Percentiles rank a stretch among this genome's conserved stretches.
Conservation (phyloP, 2,888 invertebrate genomes). For the Aphrophora alni region DNA sequence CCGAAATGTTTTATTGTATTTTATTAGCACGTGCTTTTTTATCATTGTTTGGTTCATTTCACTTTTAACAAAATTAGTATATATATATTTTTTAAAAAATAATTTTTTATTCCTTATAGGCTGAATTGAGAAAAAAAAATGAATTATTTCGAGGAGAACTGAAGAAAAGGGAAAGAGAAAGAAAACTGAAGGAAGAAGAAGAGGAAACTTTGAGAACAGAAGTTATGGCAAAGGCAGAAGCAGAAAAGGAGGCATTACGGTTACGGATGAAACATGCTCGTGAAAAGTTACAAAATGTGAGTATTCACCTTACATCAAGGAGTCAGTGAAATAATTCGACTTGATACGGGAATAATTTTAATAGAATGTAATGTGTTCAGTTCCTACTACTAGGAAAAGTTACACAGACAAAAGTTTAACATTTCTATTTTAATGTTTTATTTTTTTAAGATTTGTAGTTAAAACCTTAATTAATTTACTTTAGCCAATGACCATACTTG, state of each 20-base stretch:
- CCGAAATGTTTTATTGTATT: too few relatives aligned
- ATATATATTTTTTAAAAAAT: too few relatives aligned
- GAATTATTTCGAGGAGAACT: constrained; percentile 23
- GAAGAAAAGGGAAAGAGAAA: constrained; percentile 9
- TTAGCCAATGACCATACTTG: too few relatives aligned
- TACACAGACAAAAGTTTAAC: too few relatives aligned
- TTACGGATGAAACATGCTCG: background rate
- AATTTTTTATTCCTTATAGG: background rate
- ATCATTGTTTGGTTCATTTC: background rate
- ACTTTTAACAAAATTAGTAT: background rate
- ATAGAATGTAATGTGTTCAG: too few relatives aligned
- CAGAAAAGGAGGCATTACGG: background rate
- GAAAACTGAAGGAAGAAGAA: constrained; percentile 15
- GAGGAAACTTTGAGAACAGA: constrained; percentile 3
- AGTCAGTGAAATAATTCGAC: too few relatives aligned
- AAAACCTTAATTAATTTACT: too few relatives aligned
- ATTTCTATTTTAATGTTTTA: too few relatives aligned
- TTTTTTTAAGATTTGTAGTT: too few relatives aligned
- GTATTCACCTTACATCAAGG: background rate
- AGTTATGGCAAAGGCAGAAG: constrained; percentile 19
- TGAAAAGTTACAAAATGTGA: background rate
- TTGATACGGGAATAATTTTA: too few relatives aligned
- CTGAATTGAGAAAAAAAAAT: constrained; percentile 23
- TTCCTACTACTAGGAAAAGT: too few relatives aligned
- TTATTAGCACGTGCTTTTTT: too few relatives aligned